phyloP scores from a whole-genome alignment of 1,140 invertebrate genomes.

The Drosophila ohnishii region DNA sequence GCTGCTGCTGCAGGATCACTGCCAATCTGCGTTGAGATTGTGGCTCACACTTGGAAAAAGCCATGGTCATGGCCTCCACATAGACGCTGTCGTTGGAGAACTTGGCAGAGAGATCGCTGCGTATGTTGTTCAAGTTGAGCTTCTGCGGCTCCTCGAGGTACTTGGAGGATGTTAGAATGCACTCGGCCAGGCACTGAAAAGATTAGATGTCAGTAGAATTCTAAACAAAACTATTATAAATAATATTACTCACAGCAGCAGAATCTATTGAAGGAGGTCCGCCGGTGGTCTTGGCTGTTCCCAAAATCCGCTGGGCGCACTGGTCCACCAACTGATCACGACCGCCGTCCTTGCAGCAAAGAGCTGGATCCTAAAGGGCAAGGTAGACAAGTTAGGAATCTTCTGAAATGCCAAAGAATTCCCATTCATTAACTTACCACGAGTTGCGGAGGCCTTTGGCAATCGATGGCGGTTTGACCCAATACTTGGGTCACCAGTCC shows the following conservation, averaged over 20 bases:
- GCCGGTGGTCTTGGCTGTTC: conserved; percentile 21
- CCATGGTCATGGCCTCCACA: conserved; percentile 65
- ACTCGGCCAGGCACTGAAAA: conserved; percentile 71
- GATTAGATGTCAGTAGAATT: background rate
- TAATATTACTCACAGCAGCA: conserved; percentile 52
- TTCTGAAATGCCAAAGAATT: too few relatives aligned
- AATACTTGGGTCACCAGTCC: conserved; percentile 13
- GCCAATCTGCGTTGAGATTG: conserved; percentile 58
- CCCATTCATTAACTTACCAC: conserved; percentile 48
- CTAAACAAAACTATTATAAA: too few relatives aligned
- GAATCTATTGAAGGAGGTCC: conserved; percentile 59
- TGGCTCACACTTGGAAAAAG: conserved; percentile 64
- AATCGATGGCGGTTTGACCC: conserved; percentile 61
- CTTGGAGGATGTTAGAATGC: conserved; percentile 61
- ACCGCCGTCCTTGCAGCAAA: conserved; percentile 71
- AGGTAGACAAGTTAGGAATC: background rate
- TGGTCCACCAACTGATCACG: conserved; percentile 57
- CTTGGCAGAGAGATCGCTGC: conserved; percentile 52
- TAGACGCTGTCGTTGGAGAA: conserved; percentile 66
- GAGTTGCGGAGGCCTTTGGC: conserved; percentile 70
- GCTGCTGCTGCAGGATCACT: conserved; percentile 39
- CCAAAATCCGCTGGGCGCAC: conserved; percentile 59
- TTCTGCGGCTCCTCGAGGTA: conserved; percentile 56
- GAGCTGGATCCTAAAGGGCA: conserved; percentile 55
- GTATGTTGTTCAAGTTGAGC: conserved; percentile 53